These are phyloP conservation scores for Picus viridis DNA, from an alignment of 2,797 vertebrate genomes.

Conservation along the genomic window DNA sequence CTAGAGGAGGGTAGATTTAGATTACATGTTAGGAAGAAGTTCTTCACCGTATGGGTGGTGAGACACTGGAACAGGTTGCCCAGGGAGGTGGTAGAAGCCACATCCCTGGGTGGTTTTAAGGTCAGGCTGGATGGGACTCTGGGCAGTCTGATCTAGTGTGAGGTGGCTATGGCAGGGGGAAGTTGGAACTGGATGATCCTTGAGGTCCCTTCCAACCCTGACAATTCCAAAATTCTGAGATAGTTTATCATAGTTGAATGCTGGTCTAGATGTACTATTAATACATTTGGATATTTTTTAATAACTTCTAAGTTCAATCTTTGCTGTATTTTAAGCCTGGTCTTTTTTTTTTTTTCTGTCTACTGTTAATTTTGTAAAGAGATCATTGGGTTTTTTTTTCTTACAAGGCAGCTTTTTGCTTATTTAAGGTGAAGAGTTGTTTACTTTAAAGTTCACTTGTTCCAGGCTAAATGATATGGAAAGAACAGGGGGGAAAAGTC, in stretches of 20 bases:
- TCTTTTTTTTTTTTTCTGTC: not conserved
- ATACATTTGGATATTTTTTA: not conserved
- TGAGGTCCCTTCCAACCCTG: too few relatives aligned
- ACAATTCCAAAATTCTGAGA: not conserved
- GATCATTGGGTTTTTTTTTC: not conserved
- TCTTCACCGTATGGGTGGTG: too few relatives aligned
- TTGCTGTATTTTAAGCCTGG: not conserved
- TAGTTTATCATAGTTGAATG: not conserved
- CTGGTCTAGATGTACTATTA: not conserved
- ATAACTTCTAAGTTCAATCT: fast-evolving
- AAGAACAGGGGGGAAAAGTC: not conserved
- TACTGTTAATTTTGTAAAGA: not conserved
- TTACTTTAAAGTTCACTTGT: not conserved
- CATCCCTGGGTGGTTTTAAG: too few relatives aligned
- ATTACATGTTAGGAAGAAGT: too few relatives aligned
- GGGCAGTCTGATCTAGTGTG: too few relatives aligned
- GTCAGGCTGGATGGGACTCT: too few relatives aligned
- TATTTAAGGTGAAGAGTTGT: not conserved
- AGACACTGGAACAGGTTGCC: too few relatives aligned
- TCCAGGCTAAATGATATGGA: not conserved
- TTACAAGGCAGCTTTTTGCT: not conserved
- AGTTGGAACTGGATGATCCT: too few relatives aligned
- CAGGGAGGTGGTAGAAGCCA: too few relatives aligned
- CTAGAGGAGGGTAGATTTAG: too few relatives aligned
- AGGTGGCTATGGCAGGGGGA: too few relatives aligned